Percentiles rank a stretch among this genome's conserved stretches.
Conservation (phyloP, 2,113 vertebrate species). For the Xiphophorus maculatus region DNA sequence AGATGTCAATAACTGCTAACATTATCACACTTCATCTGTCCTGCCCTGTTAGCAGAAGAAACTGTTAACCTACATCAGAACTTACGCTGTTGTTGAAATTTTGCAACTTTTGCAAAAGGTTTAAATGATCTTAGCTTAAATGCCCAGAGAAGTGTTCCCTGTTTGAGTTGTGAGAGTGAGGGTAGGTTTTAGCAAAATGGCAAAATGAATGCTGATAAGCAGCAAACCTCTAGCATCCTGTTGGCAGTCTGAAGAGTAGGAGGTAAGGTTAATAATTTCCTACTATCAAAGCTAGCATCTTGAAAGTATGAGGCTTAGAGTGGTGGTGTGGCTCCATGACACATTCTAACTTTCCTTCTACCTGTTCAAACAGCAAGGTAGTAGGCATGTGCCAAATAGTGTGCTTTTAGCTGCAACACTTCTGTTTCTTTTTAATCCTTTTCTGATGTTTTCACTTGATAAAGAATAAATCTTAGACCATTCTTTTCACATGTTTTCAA, state of each 20-base stretch:
- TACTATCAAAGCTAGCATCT: slow-evolving; percentile 15
- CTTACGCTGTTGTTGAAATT: too few species aligned
- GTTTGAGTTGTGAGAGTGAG: neutral
- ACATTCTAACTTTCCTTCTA: slow-evolving; percentile 36
- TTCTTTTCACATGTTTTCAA: neutral
- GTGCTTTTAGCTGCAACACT: neutral
- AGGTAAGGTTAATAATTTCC: slow-evolving; percentile 54
- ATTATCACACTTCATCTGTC: too few species aligned
- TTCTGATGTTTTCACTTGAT: neutral
- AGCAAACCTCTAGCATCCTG: slow-evolving; percentile 16
- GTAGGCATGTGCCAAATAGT: slow-evolving; percentile 10
- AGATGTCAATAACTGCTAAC: too few species aligned
- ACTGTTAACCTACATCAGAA: too few species aligned
- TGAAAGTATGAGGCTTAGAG: neutral
- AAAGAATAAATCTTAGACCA: neutral
- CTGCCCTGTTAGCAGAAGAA: too few species aligned
- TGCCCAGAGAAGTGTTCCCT: too few species aligned
- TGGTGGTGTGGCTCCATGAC: slow-evolving; percentile 21
- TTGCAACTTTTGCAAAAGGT: too few species aligned
- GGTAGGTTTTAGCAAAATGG: neutral
- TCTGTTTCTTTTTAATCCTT: neutral
- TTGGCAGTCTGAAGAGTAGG: slow-evolving; percentile 15
- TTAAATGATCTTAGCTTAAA: too few species aligned
- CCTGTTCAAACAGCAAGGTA: slow-evolving; percentile 39
- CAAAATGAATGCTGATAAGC: neutral